Evolutionary conservation across 2,888 invertebrate species (phyloP).

Genomic region (Choristoneura rosaceana): DNA sequence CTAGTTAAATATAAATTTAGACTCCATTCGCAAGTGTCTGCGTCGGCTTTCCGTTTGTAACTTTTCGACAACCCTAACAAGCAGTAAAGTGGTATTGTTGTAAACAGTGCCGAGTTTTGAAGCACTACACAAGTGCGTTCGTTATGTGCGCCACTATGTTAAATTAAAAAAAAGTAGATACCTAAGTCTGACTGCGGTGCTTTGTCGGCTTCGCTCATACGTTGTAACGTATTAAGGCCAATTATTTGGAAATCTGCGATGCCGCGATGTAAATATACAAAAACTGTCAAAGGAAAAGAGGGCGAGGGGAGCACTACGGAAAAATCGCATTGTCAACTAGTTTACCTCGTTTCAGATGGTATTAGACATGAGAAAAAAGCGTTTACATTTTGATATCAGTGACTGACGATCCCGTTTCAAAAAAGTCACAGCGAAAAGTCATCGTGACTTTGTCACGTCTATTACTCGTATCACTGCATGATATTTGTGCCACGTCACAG

Average conservation of each 20-base stretch:
- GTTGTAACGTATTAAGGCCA: conserved; percentile 9
- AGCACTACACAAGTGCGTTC: conserved; percentile 64
- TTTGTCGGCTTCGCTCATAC: conserved; percentile 4
- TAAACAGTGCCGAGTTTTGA: conserved; percentile 56
- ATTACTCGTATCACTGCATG: no score
- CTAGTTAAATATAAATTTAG: background rate
- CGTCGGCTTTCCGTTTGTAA: background rate
- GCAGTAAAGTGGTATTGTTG: conserved; percentile 50
- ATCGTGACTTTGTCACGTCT: no score
- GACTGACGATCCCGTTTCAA: no score
- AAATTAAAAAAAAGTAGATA: conserved; percentile 14
- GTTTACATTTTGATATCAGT: no score
- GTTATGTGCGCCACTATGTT: conserved; percentile 61
- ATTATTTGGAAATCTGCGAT: conserved; percentile 11
- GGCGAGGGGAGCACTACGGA: background rate
- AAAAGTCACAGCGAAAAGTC: no score
- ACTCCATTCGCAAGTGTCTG: background rate
- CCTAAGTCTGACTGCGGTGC: background rate
- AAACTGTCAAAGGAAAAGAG: background rate
- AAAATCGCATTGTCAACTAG: background rate
- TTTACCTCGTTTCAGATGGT: background rate
- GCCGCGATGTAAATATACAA: background rate
- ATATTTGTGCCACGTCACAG: no score
- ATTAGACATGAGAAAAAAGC: no score
- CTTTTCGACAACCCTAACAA: conserved; percentile 49